These are phyloP conservation scores for Torymus tubicola DNA, from an alignment of 2,888 invertebrate species.

Conservation along the genomic window DNA sequence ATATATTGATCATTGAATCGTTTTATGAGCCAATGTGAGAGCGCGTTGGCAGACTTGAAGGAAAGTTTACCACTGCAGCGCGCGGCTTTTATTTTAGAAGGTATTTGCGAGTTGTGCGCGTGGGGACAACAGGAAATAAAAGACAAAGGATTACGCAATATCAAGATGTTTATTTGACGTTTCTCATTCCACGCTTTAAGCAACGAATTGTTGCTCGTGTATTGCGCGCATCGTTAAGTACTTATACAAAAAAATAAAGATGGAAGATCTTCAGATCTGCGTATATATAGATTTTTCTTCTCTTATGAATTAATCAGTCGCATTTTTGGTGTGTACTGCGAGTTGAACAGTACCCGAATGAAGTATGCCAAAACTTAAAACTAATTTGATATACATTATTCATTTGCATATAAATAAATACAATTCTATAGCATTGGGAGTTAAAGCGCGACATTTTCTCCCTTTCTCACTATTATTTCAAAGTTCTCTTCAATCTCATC, in stretches of 20 bases:
- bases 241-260: conserved; percentile 49
- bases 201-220: conserved; percentile 5
- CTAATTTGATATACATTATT: conserved; percentile 18
- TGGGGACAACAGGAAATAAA: too few relatives aligned
- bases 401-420: conserved; percentile 38
- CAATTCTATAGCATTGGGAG: conserved; percentile 12
- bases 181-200: not conserved
- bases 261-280: conserved; percentile 29
- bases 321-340: conserved; percentile 37
- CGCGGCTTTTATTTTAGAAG: too few relatives aligned
- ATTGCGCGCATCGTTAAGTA: conserved; percentile 37
- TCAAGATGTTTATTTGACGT: conserved; percentile 37
- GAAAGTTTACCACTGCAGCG: too few relatives aligned
- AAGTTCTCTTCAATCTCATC: conserved; percentile 1
- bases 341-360: conserved; percentile 32
- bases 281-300: not conserved
- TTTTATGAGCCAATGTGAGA: too few relatives aligned
- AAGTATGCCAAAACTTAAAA: not conserved
- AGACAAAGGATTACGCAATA: not conserved
- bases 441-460: conserved; percentile 34
- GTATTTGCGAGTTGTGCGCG: too few relatives aligned
- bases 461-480: conserved; percentile 23
- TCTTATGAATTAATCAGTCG: conserved; percentile 57
- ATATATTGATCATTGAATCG: too few relatives aligned
- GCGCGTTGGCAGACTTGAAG: too few relatives aligned